Conservation (phyloP, 1,140 invertebrate species). For the Cotesia chilonis region DNA sequence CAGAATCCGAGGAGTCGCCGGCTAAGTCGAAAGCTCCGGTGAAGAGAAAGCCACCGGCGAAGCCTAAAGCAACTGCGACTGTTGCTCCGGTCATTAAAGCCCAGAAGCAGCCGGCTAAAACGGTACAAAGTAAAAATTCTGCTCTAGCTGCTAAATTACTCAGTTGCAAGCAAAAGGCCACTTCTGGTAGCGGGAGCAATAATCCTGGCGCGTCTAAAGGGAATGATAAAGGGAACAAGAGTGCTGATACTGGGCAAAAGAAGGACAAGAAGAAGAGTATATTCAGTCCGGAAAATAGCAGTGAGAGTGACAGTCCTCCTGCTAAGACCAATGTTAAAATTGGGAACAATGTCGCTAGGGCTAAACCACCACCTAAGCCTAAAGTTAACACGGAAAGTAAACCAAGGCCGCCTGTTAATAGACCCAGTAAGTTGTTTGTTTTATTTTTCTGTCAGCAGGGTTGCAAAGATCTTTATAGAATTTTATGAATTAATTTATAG, state of each 20-base stretch:
- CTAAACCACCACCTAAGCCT: slow-evolving; percentile 46
- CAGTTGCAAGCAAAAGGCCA: slow-evolving; percentile 54
- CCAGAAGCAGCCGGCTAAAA: slow-evolving; percentile 57
- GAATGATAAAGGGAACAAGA: slow-evolving; percentile 41
- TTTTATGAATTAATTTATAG: too few species aligned
- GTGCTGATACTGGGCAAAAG: slow-evolving; percentile 61
- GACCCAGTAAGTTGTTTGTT: slow-evolving; percentile 49
- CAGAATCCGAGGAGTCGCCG: slow-evolving; percentile 67
- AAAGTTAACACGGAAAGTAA: slow-evolving; percentile 18
- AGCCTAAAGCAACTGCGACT: slow-evolving; percentile 68
- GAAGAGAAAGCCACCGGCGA: slow-evolving; percentile 64
- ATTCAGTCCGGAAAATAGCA: slow-evolving; percentile 83
- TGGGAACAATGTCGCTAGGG: slow-evolving; percentile 47
- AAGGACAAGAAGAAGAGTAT: slow-evolving; percentile 82
- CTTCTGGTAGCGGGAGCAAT: slow-evolving; percentile 46
- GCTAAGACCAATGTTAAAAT: slow-evolving; percentile 55
- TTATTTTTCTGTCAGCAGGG: slow-evolving; percentile 7
- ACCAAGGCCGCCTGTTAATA: slow-evolving; percentile 47
- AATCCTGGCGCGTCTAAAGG: slow-evolving; percentile 55
- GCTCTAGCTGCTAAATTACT: slow-evolving; percentile 45
- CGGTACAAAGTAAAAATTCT: slow-evolving; percentile 55
- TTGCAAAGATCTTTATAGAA: background rate
- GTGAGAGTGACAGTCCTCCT: slow-evolving; percentile 71
- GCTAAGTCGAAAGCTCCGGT: slow-evolving; percentile 58
- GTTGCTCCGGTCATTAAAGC: slow-evolving; percentile 61